Evolutionary conservation across 2,113 vertebrate species (phyloP).

Genomic region (Chiloscyllium plagiosum): DNA sequence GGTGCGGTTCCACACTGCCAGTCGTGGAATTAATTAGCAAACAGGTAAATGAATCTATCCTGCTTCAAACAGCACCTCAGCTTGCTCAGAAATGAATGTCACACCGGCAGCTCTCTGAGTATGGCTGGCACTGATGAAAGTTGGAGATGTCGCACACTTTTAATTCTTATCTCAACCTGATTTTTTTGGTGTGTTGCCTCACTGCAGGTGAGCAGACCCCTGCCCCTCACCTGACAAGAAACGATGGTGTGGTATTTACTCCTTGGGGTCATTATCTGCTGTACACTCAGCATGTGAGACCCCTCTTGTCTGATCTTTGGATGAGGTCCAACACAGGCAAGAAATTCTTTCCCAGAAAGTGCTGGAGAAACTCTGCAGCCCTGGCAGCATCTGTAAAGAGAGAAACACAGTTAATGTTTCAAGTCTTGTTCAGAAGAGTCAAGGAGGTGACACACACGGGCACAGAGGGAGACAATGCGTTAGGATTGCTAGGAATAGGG

Average conservation of each 20-base stretch:
- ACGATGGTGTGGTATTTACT: neutral
- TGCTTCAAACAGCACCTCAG: neutral
- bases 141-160: neutral
- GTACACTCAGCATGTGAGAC: neutral
- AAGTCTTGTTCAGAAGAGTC: no score
- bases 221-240: neutral
- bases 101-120: neutral
- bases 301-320: no score
- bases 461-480: no score
- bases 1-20: no score
- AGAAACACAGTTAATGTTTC: no score
- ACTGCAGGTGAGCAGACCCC: neutral
- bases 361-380: no score
- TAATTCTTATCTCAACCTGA: neutral
- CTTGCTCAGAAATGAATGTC: neutral
- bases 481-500: no score
- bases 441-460: no score
- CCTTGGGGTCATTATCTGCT: neutral
- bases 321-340: no score
- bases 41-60: neutral
- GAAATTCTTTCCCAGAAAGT: no score
- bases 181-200: neutral
- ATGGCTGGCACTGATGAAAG: neutral
- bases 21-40: neutral
- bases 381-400: no score